Evolutionary conservation across 2,797 vertebrate genomes (phyloP), one percentile per base, ranked within the genome.

Genomic region (Gymnothorax javanicus): DNA sequence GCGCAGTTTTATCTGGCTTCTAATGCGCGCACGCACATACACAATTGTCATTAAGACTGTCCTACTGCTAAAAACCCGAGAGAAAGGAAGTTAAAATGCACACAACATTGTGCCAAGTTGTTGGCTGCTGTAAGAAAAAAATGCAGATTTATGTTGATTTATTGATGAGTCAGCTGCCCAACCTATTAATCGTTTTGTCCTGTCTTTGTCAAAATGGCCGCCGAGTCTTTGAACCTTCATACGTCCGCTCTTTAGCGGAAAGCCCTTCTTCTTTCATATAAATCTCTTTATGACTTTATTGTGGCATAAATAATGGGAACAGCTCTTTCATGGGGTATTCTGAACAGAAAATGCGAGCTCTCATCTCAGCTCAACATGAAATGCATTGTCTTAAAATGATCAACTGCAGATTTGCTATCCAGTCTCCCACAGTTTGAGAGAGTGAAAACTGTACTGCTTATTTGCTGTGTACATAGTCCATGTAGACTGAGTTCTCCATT

Each of bases 111-210:
- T 71, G 69, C 33, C 69, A 75, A 17, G 23, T 75, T 50, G 13
- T 15, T 50, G 73, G 73, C 73, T 9, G 20, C 17, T 5, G 54
- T 79, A 0, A 17, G 9, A 79, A 79, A 17, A 23, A 79, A 79
- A n/a, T 79, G 75, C 50, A 79, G 75, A 79, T 79, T 54, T 56
- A 79, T 79, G 75, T 1, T 75, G 33, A 75, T 43, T 75, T 75
- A 75, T 75, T 43, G 33, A 75, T 7, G 73, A 75, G 73, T 20
- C 15, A 43, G 73, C 4, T 50, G 12, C 20, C 12, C 15, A 0
- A 5, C 33, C 27, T 9, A 43, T 15, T 75, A 27, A 17, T 11
- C 8, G 62, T 67, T 67, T 67, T 67, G 73, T 17, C 5, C 33
- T 2, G n/a, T 15, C 71, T 43, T 0, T 3, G 33, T 0, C 69